Evolutionary conservation across 2,113 vertebrate species (phyloP).

Genomic region (Ameiurus melas): DNA sequence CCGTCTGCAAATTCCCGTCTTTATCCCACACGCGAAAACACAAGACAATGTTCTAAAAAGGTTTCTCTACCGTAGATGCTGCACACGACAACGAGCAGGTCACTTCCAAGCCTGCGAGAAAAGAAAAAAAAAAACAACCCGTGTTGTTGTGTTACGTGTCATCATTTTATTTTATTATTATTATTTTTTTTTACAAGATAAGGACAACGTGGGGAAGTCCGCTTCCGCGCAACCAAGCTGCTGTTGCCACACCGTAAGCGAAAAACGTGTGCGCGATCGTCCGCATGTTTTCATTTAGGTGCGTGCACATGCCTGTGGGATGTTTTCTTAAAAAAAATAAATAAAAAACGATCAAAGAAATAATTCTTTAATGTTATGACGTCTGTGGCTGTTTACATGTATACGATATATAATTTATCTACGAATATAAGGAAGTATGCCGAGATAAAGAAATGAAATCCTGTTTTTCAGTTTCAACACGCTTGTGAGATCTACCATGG

Average conservation of each 20-base stretch:
- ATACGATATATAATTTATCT: neutral
- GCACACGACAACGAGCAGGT: neutral
- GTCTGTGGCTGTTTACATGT: constrained; percentile 55
- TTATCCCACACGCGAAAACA: neutral
- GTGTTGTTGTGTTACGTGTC: constrained; percentile 3
- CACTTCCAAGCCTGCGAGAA: constrained; percentile 36
- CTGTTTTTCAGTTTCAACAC: neutral
- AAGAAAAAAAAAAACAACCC: neutral
- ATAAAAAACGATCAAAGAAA: constrained; percentile 17
- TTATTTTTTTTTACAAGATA: neutral
- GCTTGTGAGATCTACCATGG: neutral
- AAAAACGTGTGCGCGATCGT: constrained; percentile 23
- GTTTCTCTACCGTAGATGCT: neutral
- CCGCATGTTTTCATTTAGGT: constrained; percentile 41
- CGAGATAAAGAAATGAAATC: neutral
- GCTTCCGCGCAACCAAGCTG: constrained; percentile 27
- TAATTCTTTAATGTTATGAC: constrained; percentile 2
- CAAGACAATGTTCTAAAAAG: neutral
- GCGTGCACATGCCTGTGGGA: constrained; percentile 59
- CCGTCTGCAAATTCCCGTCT: neutral
- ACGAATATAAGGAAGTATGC: neutral
- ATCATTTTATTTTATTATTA: neutral
- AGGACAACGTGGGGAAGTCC: constrained; percentile 24
- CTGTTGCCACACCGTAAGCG: constrained; percentile 42
- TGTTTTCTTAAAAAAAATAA: constrained; percentile 54